phyloP scores from a whole-genome alignment of 2,888 invertebrate genomes.

The Latrodectus elegans region DNA sequence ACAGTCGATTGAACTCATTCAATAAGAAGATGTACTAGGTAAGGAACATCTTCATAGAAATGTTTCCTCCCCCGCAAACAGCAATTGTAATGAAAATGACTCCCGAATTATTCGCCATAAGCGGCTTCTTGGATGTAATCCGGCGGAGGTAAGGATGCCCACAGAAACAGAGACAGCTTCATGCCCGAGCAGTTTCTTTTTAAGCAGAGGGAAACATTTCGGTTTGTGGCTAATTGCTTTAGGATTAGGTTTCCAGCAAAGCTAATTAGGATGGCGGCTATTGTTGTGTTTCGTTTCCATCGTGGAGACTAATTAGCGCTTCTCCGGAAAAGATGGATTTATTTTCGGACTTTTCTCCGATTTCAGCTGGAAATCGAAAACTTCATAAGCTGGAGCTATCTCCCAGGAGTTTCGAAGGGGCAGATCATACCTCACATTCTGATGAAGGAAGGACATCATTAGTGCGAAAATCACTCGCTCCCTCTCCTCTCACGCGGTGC shows the following conservation, averaged over 20 bases:
- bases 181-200: slow-evolving; percentile 1
- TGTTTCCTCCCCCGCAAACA: background rate
- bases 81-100: slow-evolving; percentile 39
- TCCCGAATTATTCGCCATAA: slow-evolving; percentile 23
- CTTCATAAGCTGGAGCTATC: slow-evolving; percentile 1
- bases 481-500: too few species aligned
- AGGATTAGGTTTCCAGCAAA: slow-evolving; percentile 50
- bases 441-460: slow-evolving; percentile 52
- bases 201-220: slow-evolving; percentile 13
- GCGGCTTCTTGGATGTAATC: background rate
- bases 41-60: too few species aligned
- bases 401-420: background rate
- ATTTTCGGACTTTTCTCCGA: slow-evolving; percentile 52
- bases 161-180: background rate
- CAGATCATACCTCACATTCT: slow-evolving; percentile 52
- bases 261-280: slow-evolving; percentile 45
- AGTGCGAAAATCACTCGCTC: slow-evolving; percentile 24
- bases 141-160: background rate
- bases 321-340: slow-evolving; percentile 50
- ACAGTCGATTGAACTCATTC: too few species aligned
- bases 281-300: slow-evolving; percentile 55
- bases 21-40: too few species aligned
- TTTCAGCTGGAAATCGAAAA: slow-evolving; percentile 21
- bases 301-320: slow-evolving; percentile 42
- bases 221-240: slow-evolving; percentile 62